Base-by-base conservation (phyloP, 2,797 vertebrate species). In the Graptemys geographica region DNA sequence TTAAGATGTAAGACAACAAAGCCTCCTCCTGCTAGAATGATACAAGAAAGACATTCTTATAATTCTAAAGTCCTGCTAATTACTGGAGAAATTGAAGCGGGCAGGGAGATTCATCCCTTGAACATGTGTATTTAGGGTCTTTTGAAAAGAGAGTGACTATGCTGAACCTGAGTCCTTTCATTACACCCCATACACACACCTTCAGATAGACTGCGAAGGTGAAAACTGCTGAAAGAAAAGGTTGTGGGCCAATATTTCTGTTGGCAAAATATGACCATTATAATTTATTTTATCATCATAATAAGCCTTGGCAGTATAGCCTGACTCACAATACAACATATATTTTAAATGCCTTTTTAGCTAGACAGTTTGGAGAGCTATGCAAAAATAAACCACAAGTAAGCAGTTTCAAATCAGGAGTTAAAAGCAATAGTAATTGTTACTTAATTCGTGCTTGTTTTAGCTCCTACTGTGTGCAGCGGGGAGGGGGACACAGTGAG, bases 231-330 rank as follows among this genome's bases (percentile, higher is more conserved):
- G 86, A 93, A 96, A 79, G 87, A 94, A 95, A 93, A 93, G 57
- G 59, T 95, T 96, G 86, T 4, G 11, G 49, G 83, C 83, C 89
- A 91, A 95, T 95, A 95, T 86, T 79, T 84, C 76, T 72, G 27
- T n/a, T 96, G 91, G 95, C 92, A 93, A 95, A 94, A 82, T 10
- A 57, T 21, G 79, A 90, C 13, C 83, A 49, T 33, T 87, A 53
- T 86, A 90, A 92, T 97, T 95, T 93, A 93, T 94, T 95, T 95
- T 88, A 94, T 93, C 93, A 90, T 93, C 51, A 59, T 95, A 96
- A 96, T 85, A 95, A 59, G 72, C 87, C 55, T 92, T 96, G 97
- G 96, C 97, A 96, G 69, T 23, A 82, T 84, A 86, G 78, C 62
- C 93, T 92, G 90, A 83, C 91, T 90, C 92, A 90, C 62, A 95